Conservation (phyloP, 2,797 vertebrate species). For the Darevskia nairensis region DNA sequence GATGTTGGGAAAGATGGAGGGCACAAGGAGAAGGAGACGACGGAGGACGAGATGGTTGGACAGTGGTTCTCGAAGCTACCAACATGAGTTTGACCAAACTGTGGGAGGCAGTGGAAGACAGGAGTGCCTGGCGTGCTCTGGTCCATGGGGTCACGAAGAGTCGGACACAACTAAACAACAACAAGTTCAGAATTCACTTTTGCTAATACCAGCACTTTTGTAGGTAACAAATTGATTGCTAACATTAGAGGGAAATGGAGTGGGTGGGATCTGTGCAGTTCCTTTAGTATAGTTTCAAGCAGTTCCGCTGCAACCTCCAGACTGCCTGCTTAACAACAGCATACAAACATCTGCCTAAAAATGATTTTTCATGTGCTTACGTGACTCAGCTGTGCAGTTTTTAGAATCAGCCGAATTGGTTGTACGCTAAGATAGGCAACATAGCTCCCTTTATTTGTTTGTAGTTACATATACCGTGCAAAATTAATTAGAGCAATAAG, state of each 20-base stretch:
- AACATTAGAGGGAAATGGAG: not conserved
- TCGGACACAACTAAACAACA: too few species aligned
- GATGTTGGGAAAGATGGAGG: too few species aligned
- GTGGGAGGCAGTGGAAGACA: too few species aligned
- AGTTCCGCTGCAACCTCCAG: not conserved
- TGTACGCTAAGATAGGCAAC: not conserved
- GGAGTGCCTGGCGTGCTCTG: too few species aligned
- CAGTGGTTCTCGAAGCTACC: too few species aligned
- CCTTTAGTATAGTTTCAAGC: not conserved
- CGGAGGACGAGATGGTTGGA: too few species aligned
- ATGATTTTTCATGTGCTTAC: not conserved
- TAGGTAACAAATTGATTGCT: not conserved
- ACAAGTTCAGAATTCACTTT: not conserved
- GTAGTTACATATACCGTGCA: not conserved
- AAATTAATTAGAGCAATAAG: not conserved
- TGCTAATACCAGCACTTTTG: not conserved
- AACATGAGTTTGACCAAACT: too few species aligned
- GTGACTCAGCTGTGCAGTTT: not conserved
- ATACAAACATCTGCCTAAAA: constrained; percentile 2
- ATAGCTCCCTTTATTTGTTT: not conserved
- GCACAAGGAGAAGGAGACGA: too few species aligned
- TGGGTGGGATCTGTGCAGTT: not conserved
- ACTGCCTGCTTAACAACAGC: not conserved
- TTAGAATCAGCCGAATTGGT: not conserved
- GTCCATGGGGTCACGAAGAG: too few species aligned